Conservation (phyloP, 2,113 vertebrate species). For the Burhinus bistriatus region DNA sequence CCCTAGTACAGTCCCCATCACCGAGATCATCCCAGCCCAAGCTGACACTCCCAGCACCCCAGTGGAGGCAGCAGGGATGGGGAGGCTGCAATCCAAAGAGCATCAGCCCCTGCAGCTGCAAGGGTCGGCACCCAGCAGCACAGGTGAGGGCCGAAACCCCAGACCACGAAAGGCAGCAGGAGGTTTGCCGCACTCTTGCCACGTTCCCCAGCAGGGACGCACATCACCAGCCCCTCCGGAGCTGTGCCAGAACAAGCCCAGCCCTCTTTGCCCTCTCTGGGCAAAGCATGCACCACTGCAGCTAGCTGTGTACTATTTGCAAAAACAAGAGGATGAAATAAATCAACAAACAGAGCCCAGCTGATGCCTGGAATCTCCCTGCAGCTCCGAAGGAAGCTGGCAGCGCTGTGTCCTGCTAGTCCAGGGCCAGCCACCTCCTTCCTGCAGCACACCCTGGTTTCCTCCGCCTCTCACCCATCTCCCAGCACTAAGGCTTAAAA, state of each 20-base stretch:
- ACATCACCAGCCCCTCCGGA: background rate
- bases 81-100: fast-evolving
- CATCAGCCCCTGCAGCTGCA: background rate
- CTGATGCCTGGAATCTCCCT: background rate
- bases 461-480: background rate
- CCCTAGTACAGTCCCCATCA: background rate
- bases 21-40: background rate
- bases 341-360: background rate
- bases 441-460: background rate
- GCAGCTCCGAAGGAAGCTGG: background rate
- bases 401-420: background rate
- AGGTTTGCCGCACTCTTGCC: background rate
- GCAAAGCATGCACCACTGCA: too few relatives aligned
- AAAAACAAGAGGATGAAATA: background rate
- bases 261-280: background rate
- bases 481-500: background rate
- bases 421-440: background rate
- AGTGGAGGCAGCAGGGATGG: background rate
- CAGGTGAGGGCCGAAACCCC: background rate
- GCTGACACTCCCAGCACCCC: fast-evolving
- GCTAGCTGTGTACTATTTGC: background rate
- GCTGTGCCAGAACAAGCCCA: background rate
- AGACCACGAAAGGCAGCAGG: background rate
- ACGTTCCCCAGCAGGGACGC: background rate
- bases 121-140: background rate